Conservation (phyloP, 1,140 invertebrate species). For the Bombus sibiricus region DNA sequence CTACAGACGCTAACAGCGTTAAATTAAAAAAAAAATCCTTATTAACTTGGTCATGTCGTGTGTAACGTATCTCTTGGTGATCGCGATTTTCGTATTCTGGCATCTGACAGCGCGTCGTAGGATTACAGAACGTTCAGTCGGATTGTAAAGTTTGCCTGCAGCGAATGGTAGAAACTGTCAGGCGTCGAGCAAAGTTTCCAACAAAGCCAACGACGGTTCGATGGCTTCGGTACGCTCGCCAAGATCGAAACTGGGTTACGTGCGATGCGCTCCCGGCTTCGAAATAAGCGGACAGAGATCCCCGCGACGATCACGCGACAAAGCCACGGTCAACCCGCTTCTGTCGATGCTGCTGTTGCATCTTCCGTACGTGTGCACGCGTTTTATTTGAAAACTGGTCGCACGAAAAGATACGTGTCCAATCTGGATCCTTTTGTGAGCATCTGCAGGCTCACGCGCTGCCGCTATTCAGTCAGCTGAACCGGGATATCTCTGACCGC, state of each 20-base stretch:
- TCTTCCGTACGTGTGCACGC: background rate
- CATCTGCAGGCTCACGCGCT: conserved; percentile 59
- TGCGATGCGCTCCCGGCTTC: background rate
- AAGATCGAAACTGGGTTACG: conserved; percentile 60
- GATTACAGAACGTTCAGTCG: background rate
- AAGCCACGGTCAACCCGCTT: conserved; percentile 23
- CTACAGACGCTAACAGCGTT: no score
- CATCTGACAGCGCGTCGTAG: background rate
- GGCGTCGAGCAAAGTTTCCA: conserved; percentile 11
- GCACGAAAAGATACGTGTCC: conserved; percentile 55
- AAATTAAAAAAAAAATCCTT: no score
- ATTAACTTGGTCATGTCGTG: background rate
- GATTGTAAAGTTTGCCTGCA: background rate
- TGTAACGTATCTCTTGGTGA: no score
- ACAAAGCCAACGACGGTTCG: conserved; percentile 39
- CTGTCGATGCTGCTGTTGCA: background rate
- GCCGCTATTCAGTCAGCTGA: conserved; percentile 42
- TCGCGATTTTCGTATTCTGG: background rate
- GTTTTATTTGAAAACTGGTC: conserved; percentile 45
- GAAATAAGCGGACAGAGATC: conserved; percentile 33
- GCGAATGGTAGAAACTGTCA: background rate
- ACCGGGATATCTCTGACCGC: conserved; percentile 41
- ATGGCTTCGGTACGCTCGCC: conserved; percentile 17
- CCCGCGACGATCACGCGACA: conserved; percentile 5
- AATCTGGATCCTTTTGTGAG: conserved; percentile 60